Percentiles rank a stretch among this genome's conserved stretches.
Evolutionary conservation across 2,888 invertebrate genomes (phyloP).

Genomic region (Diachrysia chrysitis): DNA sequence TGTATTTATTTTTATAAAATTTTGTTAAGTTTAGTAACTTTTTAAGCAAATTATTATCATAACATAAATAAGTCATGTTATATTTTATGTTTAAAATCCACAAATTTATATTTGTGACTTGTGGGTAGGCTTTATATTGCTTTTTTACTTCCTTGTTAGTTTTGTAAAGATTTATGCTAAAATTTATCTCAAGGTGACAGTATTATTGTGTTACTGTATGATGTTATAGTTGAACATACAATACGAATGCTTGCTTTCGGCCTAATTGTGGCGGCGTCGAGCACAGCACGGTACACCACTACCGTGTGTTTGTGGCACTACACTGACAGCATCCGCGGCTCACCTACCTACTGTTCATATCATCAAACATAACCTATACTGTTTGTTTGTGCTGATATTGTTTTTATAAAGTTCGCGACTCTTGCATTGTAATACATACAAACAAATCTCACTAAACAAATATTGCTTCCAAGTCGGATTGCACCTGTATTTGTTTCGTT

Average conservation of each 20-base stretch:
- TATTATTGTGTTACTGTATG: not conserved
- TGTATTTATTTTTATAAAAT: not conserved
- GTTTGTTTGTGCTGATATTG: not conserved
- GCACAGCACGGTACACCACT: constrained; percentile 33
- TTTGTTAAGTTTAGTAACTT: not conserved
- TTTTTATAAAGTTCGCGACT: constrained; percentile 3
- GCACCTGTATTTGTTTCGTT: not conserved
- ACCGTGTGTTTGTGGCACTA: constrained; percentile 50
- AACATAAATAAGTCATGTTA: too few species aligned
- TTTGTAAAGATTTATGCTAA: too few species aligned
- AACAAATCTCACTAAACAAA: constrained; percentile 4
- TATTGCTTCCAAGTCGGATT: not conserved
- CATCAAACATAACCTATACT: not conserved
- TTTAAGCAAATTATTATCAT: not conserved
- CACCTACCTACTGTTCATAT: constrained; percentile 23
- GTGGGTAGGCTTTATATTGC: too few species aligned
- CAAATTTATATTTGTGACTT: not conserved
- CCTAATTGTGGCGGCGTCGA: constrained; percentile 54
- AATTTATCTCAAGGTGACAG: not conserved
- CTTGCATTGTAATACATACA: not conserved
- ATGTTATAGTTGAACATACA: not conserved
- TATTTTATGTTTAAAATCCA: too few species aligned
- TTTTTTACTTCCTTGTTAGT: too few species aligned
- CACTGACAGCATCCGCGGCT: constrained; percentile 38
- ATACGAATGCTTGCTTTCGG: constrained; percentile 20